phyloP scores from a whole-genome alignment of 2,113 vertebrate genomes.

The Crypturellus undulatus region DNA sequence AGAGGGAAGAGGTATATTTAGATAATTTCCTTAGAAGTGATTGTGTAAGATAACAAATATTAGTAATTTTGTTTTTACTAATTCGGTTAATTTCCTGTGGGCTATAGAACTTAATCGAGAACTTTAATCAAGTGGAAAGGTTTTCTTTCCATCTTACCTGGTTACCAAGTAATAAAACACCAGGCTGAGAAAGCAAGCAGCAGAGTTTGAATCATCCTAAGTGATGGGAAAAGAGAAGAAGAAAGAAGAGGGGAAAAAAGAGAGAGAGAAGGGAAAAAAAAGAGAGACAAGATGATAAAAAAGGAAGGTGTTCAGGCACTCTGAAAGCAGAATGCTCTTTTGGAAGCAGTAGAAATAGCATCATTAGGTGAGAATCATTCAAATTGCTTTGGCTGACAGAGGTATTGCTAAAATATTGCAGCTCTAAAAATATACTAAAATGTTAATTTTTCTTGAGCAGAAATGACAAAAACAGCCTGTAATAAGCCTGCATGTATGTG shows the following conservation, averaged over 20 bases:
- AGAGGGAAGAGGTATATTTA: neutral
- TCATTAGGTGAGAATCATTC: neutral
- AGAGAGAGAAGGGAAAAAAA: neutral
- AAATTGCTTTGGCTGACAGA: neutral
- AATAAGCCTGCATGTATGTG: neutral
- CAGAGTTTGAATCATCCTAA: neutral
- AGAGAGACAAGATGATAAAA: neutral
- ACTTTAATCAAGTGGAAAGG: neutral
- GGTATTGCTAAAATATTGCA: neutral
- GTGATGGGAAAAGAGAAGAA: neutral
- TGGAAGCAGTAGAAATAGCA: neutral
- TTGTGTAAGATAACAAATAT: constrained; percentile 21
- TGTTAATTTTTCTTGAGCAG: neutral
- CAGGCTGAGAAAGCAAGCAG: neutral
- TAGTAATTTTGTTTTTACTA: constrained; percentile 29
- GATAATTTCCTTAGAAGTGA: neutral
- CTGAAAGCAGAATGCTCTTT: neutral
- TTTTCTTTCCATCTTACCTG: constrained; percentile 11
- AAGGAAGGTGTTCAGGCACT: neutral
- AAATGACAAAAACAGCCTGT: neutral
- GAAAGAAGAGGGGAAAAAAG: too few relatives aligned
- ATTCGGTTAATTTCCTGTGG: constrained; percentile 16
- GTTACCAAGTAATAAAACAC: neutral
- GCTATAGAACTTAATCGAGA: constrained; percentile 10
- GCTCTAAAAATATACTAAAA: neutral